These are phyloP conservation scores for Aphelinus certus DNA, from an alignment of 1,140 invertebrate species.

Conservation along the genomic window DNA sequence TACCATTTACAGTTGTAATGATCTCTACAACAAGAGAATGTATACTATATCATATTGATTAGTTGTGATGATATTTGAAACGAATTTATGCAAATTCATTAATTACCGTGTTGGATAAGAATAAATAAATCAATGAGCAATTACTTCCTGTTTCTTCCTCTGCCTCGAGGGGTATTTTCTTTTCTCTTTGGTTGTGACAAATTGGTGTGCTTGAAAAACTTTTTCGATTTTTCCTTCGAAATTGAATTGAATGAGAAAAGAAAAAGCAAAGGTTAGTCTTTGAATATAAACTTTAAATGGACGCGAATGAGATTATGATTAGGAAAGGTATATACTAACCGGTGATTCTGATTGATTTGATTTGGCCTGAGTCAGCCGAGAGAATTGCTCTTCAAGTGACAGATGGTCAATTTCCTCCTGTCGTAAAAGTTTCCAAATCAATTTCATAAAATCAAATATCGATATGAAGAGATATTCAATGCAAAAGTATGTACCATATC, in stretches of 20 bases:
- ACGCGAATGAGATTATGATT: too few relatives aligned
- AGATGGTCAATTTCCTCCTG: slow-evolving; percentile 29
- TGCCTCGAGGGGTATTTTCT: slow-evolving; percentile 16
- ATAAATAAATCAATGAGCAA: too few relatives aligned
- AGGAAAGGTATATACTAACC: not conserved
- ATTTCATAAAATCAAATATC: slow-evolving; percentile 13
- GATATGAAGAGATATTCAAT: not conserved
- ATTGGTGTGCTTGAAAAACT: slow-evolving; percentile 29
- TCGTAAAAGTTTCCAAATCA: not conserved
- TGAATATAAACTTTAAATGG: too few relatives aligned
- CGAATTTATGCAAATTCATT: too few relatives aligned
- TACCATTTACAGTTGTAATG: too few relatives aligned
- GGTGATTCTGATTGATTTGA: slow-evolving; percentile 2
- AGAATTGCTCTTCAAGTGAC: slow-evolving; percentile 32
- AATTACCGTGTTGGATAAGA: too few relatives aligned
- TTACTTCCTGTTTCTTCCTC: slow-evolving; percentile 18
- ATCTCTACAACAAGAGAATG: too few relatives aligned
- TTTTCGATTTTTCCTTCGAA: slow-evolving; percentile 29
- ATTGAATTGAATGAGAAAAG: not conserved
- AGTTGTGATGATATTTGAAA: too few relatives aligned
- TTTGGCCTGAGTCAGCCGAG: slow-evolving; percentile 27
- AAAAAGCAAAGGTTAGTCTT: too few relatives aligned
- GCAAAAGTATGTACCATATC: slow-evolving; percentile 25
- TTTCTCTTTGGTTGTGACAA: slow-evolving; percentile 24
- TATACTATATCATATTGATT: too few relatives aligned